A percentile compares a stretch with the other conserved stretches of the same genome.
Evolutionary conservation across 2,797 vertebrate species (phyloP).

Genomic region (Salmo trutta): DNA sequence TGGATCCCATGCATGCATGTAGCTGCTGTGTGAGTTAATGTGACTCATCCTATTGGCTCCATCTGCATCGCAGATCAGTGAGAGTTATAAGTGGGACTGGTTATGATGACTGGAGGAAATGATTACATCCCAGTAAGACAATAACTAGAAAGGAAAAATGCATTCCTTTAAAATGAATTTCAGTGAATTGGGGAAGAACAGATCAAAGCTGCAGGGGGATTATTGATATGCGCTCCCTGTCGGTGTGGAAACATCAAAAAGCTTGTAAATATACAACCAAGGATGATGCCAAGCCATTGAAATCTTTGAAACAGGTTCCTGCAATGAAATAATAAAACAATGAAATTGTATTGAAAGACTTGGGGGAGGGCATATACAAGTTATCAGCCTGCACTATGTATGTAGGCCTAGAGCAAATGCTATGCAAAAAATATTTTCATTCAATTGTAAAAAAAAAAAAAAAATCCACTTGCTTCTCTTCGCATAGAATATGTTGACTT

Average conservation of each 20-base stretch:
- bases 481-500: no score
- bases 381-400: not conserved
- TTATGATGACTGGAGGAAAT: conserved; percentile 59
- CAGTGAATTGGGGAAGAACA: conserved; percentile 51
- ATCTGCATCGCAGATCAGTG: conserved; percentile 58
- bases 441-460: no score
- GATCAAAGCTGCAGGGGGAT: conserved; percentile 59
- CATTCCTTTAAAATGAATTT: conserved; percentile 51
- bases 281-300: conserved; percentile 28
- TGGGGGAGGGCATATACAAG: not conserved
- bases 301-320: conserved; percentile 39
- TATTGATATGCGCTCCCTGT: conserved; percentile 39
- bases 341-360: not conserved
- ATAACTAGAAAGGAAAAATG: conserved; percentile 42
- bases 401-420: no score
- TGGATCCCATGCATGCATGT: not conserved
- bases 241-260: conserved; percentile 49
- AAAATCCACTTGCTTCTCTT: no score
- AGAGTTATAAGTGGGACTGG: conserved; percentile 52
- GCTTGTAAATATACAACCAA: conserved; percentile 32
- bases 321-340: conserved; percentile 1
- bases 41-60: not conserved
- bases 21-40: not conserved
- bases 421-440: no score
- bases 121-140: conserved; percentile 58